These are phyloP conservation scores for Epizoanthus scotinus DNA, from an alignment of 92 coral and sea anemone genomes.

Conservation along the genomic window DNA sequence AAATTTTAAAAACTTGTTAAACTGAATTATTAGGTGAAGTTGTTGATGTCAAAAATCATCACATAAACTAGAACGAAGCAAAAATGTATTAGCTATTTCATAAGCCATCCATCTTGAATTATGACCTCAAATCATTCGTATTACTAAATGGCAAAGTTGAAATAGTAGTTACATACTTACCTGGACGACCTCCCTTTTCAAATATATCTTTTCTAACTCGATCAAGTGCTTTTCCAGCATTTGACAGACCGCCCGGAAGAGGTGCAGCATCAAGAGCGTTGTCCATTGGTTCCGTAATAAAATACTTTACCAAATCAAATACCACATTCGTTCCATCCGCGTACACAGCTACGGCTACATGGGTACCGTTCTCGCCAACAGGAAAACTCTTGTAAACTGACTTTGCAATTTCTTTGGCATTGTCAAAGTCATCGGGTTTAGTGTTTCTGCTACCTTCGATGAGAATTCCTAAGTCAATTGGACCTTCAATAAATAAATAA, in stretches of 20 bases:
- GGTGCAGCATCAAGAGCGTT: conserved; percentile 58
- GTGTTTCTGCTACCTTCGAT: conserved; percentile 82
- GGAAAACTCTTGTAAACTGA: conserved; percentile 64
- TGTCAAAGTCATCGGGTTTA: conserved; percentile 68
- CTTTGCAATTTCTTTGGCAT: conserved; percentile 71
- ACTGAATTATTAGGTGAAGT: no score
- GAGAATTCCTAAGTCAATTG: conserved; percentile 81
- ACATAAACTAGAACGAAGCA: no score
- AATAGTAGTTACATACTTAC: conserved; percentile 1
- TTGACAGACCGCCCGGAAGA: conserved; percentile 64
- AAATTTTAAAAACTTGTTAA: no score
- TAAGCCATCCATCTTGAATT: no score
- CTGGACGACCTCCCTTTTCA: conserved; percentile 63
- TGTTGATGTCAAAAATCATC: no score
- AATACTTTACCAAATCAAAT: conserved; percentile 65
- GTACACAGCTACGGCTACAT: conserved; percentile 72
- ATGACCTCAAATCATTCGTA: no score
- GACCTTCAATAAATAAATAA: conserved; percentile 33
- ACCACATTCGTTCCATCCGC: conserved; percentile 57
- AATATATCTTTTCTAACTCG: conserved; percentile 59
- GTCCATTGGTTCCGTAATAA: conserved; percentile 65
- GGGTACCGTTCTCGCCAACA: conserved; percentile 71
- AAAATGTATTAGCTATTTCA: no score
- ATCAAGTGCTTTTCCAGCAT: conserved; percentile 62
- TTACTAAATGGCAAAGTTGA: no score